Evolutionary conservation across 2,113 vertebrate genomes (phyloP).

Genomic region (Sebastes fasciatus): DNA sequence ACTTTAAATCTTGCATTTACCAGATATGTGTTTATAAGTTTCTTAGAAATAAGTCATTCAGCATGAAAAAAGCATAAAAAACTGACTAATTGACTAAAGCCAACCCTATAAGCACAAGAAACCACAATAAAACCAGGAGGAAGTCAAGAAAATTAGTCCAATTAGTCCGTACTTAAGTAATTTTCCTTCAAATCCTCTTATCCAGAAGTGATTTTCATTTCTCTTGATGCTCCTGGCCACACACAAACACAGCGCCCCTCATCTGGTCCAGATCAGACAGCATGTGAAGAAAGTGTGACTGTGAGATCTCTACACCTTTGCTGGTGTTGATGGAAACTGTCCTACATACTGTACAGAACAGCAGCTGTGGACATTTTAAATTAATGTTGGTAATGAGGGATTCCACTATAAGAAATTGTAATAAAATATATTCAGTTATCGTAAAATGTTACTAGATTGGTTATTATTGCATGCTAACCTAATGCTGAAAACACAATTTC

Average conservation of each 20-base stretch:
- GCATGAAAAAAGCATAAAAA: too few relatives aligned
- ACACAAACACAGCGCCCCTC: background rate
- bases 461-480: background rate
- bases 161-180: background rate
- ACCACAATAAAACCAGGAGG: background rate
- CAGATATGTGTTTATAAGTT: too few relatives aligned
- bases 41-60: too few relatives aligned
- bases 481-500: background rate
- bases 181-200: background rate
- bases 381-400: background rate
- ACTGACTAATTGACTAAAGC: too few relatives aligned
- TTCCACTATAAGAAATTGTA: background rate
- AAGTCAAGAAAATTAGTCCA: background rate
- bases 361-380: background rate
- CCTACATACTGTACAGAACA: background rate
- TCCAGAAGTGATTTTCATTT: background rate
- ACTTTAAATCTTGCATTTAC: too few relatives aligned
- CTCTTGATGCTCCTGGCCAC: background rate
- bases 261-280: background rate
- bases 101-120: background rate
- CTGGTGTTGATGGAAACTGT: background rate
- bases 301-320: background rate
- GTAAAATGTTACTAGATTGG: background rate
- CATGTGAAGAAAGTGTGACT: background rate
- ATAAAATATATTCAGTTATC: background rate